These are phyloP conservation scores for Cisticola juncidis DNA, from an alignment of 2,113 vertebrate genomes.

Conservation along the genomic window DNA sequence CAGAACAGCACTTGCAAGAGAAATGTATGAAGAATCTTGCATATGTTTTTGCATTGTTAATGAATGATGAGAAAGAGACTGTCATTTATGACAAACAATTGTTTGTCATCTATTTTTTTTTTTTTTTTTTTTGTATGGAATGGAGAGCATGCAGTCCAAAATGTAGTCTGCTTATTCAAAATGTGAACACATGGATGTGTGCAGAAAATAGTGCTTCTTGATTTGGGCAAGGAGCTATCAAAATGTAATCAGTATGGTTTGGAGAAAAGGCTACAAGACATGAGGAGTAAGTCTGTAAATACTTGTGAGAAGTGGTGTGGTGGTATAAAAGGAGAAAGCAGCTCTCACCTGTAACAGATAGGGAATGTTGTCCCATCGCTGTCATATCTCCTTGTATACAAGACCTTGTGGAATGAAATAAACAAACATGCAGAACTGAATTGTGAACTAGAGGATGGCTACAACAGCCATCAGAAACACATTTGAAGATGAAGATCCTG, in stretches of 20 bases:
- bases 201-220: neutral
- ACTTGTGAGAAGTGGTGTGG: neutral
- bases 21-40: neutral
- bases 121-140: neutral
- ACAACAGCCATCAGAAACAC: neutral
- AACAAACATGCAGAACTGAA: neutral
- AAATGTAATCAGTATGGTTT: neutral
- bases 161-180: neutral
- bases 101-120: neutral
- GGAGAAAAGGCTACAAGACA: neutral
- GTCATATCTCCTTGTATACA: neutral
- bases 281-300: neutral
- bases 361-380: accelerated
- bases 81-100: neutral
- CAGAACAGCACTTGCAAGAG: neutral
- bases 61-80: neutral
- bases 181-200: neutral
- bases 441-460: neutral
- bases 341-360: neutral
- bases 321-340: neutral
- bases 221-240: neutral
- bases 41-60: neutral
- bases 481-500: neutral
- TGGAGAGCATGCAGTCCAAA: neutral
- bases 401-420: neutral